Conservation (phyloP, 2,797 vertebrate genomes). For the Rousettus madagascariensis region DNA sequence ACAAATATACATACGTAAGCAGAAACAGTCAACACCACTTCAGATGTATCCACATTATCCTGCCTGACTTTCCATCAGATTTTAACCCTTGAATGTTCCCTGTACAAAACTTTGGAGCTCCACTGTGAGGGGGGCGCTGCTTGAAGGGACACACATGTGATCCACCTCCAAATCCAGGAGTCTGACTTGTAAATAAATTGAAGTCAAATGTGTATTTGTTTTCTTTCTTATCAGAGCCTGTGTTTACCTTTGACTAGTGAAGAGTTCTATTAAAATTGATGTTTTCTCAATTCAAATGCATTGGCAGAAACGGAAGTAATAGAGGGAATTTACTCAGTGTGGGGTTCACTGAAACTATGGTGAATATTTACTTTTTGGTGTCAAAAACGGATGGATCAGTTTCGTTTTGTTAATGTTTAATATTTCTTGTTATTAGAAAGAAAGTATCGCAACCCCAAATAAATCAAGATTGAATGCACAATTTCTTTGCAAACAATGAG, state of each 20-base stretch:
- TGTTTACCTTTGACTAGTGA: not conserved
- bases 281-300: not conserved
- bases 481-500: conserved; percentile 60
- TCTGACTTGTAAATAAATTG: not conserved
- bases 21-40: not conserved
- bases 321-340: not conserved
- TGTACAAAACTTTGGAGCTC: not conserved
- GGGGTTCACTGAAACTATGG: not conserved
- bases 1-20: not conserved
- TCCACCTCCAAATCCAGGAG: not conserved
- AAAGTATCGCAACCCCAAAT: not conserved
- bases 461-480: conserved; percentile 25
- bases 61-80: not conserved
- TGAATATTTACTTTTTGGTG: not conserved
- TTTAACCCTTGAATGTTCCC: not conserved
- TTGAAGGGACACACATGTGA: not conserved
- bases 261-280: not conserved
- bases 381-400: not conserved
- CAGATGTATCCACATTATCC: not conserved
- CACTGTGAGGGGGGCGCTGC: not conserved
- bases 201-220: not conserved
- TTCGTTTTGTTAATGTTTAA: not conserved
- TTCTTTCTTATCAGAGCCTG: not conserved
- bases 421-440: conserved; percentile 3
- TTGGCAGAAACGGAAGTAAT: not conserved